Conservation (phyloP, 2,113 vertebrate species). For the Coturnix japonica region DNA sequence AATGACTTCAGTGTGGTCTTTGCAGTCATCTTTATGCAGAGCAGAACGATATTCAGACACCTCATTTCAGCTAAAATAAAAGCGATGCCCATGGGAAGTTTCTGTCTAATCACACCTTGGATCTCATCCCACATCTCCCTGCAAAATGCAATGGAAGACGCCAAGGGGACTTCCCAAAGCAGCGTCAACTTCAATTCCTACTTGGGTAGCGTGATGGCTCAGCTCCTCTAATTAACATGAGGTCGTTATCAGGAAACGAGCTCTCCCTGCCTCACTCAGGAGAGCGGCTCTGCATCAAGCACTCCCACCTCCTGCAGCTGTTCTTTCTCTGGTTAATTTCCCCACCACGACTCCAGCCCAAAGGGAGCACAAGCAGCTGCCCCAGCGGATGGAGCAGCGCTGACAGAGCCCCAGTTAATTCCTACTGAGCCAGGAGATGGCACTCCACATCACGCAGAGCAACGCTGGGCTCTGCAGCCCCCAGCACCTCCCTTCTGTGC, state of each 20-base stretch:
- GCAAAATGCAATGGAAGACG: not conserved
- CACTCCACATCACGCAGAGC: not conserved
- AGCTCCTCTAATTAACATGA: not conserved
- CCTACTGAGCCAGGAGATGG: not conserved
- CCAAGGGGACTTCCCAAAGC: not conserved
- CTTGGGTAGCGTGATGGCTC: not conserved
- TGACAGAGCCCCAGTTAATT: not conserved
- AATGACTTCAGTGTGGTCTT: not conserved
- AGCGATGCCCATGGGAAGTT: not conserved
- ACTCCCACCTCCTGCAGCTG: not conserved
- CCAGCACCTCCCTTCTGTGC: not conserved
- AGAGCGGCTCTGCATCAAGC: not conserved
- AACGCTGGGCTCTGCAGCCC: not conserved
- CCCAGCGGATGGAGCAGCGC: rapidly evolving
- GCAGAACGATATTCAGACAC: not conserved
- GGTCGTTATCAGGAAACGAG: not conserved
- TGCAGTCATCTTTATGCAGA: not conserved
- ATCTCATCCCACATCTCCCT: not conserved
- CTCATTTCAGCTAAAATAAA: not conserved
- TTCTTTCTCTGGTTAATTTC: not conserved
- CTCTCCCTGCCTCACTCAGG: not conserved
- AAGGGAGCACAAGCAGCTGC: not conserved
- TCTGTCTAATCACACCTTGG: not conserved
- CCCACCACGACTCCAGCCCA: not conserved
- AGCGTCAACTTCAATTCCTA: not conserved